A percentile compares a stretch with the other conserved stretches of the same genome.
phyloP scores from a whole-genome alignment of 2,888 invertebrate species.

The Temnothorax ravouxi region DNA sequence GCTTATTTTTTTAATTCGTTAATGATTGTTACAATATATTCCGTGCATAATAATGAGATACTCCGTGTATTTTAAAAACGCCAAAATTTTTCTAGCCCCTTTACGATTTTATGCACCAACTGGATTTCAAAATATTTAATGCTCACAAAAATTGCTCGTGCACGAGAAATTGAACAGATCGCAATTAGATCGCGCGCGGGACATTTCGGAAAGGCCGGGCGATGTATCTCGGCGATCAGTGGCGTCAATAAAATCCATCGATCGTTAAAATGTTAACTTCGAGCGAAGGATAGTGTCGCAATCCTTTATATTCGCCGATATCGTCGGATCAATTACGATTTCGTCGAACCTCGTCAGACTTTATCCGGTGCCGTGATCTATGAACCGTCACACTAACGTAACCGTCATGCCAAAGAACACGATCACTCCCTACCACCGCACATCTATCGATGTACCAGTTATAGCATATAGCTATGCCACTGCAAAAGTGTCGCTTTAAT shows the following conservation, averaged over 20 bases:
- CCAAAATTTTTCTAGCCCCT: background rate
- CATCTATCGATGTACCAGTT: background rate
- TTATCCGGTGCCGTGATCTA: slow-evolving; percentile 55
- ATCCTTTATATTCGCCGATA: slow-evolving; percentile 45
- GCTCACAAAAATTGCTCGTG: background rate
- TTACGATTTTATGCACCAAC: background rate
- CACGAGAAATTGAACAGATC: background rate
- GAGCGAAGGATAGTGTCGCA: slow-evolving; percentile 10
- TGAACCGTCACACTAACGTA: slow-evolving; percentile 39
- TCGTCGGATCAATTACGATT: slow-evolving; percentile 58
- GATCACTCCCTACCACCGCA: background rate
- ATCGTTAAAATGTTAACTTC: slow-evolving; percentile 31
- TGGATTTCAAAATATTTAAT: slow-evolving; percentile 9
- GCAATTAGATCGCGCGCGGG: slow-evolving; percentile 8
- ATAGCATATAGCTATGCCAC: too few species aligned
- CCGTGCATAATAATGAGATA: background rate
- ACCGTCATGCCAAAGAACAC: slow-evolving; percentile 33
- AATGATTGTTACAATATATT: slow-evolving; percentile 7
- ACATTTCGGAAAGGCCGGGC: background rate
- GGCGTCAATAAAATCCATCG: slow-evolving; percentile 36
- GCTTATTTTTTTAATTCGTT: slow-evolving; percentile 24
- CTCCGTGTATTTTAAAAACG: background rate
- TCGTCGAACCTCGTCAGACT: slow-evolving; percentile 58
- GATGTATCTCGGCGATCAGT: slow-evolving; percentile 10
- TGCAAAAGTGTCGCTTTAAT: background rate